Conservation (phyloP, 2,888 invertebrate genomes). For the Eustalomyia histrio region DNA sequence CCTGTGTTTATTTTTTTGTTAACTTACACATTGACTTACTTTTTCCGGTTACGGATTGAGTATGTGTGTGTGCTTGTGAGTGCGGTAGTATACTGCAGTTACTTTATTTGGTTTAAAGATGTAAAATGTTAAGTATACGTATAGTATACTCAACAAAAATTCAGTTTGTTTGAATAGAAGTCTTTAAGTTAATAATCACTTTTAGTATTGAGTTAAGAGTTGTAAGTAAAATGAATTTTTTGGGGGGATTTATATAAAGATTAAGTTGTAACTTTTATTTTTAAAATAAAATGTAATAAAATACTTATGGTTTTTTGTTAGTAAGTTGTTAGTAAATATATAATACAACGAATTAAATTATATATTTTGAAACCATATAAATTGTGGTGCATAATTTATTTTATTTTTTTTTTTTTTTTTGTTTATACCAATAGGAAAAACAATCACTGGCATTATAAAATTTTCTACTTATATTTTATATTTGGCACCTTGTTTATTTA, state of each 20-base stretch:
- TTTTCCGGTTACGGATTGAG: slow-evolving; percentile 35
- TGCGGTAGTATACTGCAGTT: background rate
- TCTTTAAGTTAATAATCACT: slow-evolving; percentile 49
- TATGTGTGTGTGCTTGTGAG: slow-evolving; percentile 8
- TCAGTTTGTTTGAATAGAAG: background rate
- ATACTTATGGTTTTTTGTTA: background rate
- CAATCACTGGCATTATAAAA: background rate
- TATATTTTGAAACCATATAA: no score
- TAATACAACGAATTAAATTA: no score
- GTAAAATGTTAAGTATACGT: no score
- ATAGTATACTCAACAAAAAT: background rate
- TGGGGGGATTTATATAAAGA: slow-evolving; percentile 1
- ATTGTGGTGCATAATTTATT: no score
- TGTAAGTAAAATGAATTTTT: slow-evolving; percentile 3
- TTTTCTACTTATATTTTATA: background rate
- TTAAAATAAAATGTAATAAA: background rate
- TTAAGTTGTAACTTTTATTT: background rate
- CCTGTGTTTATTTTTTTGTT: slow-evolving; percentile 7
- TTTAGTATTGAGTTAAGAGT: slow-evolving; percentile 28
- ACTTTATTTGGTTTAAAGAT: slow-evolving; percentile 16
- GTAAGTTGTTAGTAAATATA: no score
- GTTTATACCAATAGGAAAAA: no score
- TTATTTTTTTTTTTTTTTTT: no score
- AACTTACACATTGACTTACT: slow-evolving; percentile 40
- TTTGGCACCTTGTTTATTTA: slow-evolving; percentile 7